Evolutionary conservation across 2,113 vertebrate genomes (phyloP).

Genomic region (Verasper variegatus): DNA sequence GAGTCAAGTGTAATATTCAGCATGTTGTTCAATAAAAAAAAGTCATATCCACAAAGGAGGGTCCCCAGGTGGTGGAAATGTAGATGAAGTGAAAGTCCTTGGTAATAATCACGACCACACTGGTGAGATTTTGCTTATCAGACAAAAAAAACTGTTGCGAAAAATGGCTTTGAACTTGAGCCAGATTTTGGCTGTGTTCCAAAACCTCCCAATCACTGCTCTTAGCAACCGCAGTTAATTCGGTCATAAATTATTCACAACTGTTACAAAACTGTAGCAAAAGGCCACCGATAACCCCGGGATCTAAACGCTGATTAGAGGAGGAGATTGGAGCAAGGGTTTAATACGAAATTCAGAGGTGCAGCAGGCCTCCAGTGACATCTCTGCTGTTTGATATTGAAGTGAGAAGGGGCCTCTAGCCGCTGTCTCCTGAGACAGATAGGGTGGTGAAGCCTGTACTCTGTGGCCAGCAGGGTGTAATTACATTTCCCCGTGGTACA

Average conservation of each 20-base stretch:
- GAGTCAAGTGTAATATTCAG: constrained; percentile 20
- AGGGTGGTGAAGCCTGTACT: constrained; percentile 64
- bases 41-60: not conserved
- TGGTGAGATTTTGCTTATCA: constrained; percentile 39
- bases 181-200: constrained; percentile 32
- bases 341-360: constrained; percentile 42
- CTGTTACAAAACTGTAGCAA: constrained; percentile 61
- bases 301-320: constrained; percentile 58
- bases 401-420: constrained; percentile 52
- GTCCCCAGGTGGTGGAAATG: constrained; percentile 16
- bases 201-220: constrained; percentile 60
- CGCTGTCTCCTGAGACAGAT: constrained; percentile 60
- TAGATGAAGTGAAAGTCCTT: constrained; percentile 14
- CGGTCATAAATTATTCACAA: constrained; percentile 70
- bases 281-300: constrained; percentile 56
- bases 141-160: constrained; percentile 1
- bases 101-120: constrained; percentile 19
- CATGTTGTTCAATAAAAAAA: constrained; percentile 20
- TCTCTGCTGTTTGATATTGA: constrained; percentile 56
- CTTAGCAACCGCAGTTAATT: constrained; percentile 64
- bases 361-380: constrained; percentile 41
- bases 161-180: constrained; percentile 29
- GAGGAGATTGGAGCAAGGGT: constrained; percentile 26
- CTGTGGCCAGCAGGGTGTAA: constrained; percentile 72
- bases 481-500: constrained; percentile 68